These are phyloP conservation scores for Gerris lacustris DNA, from an alignment of 2,888 invertebrate genomes.

Conservation along the genomic window DNA sequence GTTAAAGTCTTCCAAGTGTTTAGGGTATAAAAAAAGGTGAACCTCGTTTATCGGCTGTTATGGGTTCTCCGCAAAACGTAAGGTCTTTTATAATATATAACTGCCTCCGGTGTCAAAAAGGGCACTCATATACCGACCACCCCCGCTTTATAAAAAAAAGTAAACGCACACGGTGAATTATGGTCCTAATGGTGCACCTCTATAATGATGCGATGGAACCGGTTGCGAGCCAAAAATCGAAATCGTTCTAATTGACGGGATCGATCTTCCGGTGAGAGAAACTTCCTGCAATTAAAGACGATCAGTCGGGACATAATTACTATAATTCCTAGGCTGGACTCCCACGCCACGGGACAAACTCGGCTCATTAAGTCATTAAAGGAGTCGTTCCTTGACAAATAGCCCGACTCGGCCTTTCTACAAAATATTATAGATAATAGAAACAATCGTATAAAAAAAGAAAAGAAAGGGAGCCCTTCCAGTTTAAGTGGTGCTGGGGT, in stretches of 20 bases:
- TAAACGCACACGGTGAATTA: background rate
- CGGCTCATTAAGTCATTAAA: background rate
- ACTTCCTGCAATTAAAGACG: constrained; percentile 5
- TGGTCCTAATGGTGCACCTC: background rate
- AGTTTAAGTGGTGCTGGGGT: background rate
- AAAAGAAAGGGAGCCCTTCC: background rate
- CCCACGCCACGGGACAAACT: background rate
- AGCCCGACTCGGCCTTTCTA: background rate
- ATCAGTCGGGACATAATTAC: background rate
- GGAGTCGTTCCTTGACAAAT: background rate
- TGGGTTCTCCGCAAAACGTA: too few relatives aligned
- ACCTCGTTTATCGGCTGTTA: too few relatives aligned
- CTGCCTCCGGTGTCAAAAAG: too few relatives aligned
- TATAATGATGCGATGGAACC: background rate
- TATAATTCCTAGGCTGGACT: background rate
- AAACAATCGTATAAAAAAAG: background rate
- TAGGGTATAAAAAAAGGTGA: too few relatives aligned
- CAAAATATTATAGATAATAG: background rate
- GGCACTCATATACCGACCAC: too few relatives aligned
- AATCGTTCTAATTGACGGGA: background rate
- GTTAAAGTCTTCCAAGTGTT: too few relatives aligned
- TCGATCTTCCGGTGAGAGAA: background rate
- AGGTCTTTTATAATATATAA: too few relatives aligned
- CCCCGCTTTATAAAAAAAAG: background rate
- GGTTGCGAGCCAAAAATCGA: background rate